phyloP scores from a whole-genome alignment of 2,113 vertebrate species.

The Hymenochirus boettgeri region DNA sequence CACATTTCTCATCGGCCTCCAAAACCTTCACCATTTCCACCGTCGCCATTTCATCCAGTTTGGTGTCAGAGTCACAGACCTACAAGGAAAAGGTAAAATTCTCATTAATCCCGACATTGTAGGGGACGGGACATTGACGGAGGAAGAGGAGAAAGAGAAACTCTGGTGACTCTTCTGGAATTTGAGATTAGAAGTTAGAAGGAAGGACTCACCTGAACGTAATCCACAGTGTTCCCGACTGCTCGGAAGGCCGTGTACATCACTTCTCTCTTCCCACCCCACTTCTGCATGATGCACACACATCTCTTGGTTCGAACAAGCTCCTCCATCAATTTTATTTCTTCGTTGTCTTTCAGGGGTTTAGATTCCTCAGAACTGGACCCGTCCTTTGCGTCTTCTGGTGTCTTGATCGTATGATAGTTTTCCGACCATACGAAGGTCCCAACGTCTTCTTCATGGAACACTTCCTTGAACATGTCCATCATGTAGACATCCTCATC shows the following conservation, averaged over 20 bases:
- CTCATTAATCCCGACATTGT: background rate
- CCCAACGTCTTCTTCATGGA: slow-evolving; percentile 68
- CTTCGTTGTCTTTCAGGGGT: slow-evolving; percentile 47
- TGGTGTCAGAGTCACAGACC: slow-evolving; percentile 88
- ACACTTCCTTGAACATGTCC: slow-evolving; percentile 82
- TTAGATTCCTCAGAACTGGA: slow-evolving; percentile 52
- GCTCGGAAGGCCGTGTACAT: slow-evolving; percentile 88
- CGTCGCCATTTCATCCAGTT: slow-evolving; percentile 74
- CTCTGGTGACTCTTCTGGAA: background rate
- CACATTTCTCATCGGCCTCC: slow-evolving; percentile 70
- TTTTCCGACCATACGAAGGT: slow-evolving; percentile 78
- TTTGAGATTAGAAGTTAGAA: background rate
- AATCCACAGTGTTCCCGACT: slow-evolving; percentile 75
- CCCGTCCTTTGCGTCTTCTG: background rate
- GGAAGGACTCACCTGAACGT: slow-evolving; percentile 71
- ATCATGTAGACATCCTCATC: slow-evolving; percentile 80
- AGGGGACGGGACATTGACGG: no score
- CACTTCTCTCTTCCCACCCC: slow-evolving; percentile 86
- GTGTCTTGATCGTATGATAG: slow-evolving; percentile 62
- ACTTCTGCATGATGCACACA: slow-evolving; percentile 85
- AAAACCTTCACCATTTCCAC: slow-evolving; percentile 77
- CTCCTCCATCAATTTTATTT: slow-evolving; percentile 66
- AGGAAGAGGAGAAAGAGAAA: no score
- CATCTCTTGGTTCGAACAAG: slow-evolving; percentile 68
- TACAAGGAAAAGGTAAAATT: slow-evolving; percentile 46